Evolutionary conservation across 2,888 invertebrate species (phyloP), one percentile per base, ranked within the genome.

Genomic region (Thera obeliscata): DNA sequence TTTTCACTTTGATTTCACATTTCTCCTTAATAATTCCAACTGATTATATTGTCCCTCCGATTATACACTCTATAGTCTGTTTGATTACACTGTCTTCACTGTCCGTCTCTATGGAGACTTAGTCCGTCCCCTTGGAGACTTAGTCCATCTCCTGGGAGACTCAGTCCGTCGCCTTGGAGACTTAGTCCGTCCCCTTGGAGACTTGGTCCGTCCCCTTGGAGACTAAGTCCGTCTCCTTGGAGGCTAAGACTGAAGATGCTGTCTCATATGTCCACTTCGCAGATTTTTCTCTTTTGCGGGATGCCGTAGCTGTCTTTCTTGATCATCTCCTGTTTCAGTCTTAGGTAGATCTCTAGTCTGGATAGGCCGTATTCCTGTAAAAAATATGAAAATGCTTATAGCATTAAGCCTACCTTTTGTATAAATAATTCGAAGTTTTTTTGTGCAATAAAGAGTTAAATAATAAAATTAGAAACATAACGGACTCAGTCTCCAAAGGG

Each of bases 291-390:
- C 74, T 94, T 94, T 62, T 88, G 88, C 0, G 92, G 85, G 48
- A 85, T 78, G 0, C 89, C 91, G 35, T 77, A 85, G 65, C 88
- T 88, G 56, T 91, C 90, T 69, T 92, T 91, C 69, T 93, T 94
- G n/a, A 94, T 83, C 0, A 88, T 79, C 59, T 95, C 95, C 48
- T 94, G 94, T 75, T 96, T 96, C 5, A 95, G 85, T n/a, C 94
- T 86, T 60, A 94, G 93, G 85, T 96, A 96, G 8, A 94, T 94
- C 50, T 95, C 95, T 54, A 96, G 82, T 69, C 96, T 90, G 6
- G 94, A 94, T 0, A 94, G 87, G 0, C 95, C 96, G 82, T 96
- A 96, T 82, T 96, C 96, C 96, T 96, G 85, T 0, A 84, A 88
- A 49, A 22, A 60, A 46, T 7, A 46, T 46, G 43, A 46, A 9